Evolutionary conservation across 2,797 vertebrate species (phyloP), one percentile per base, ranked within the genome.

Genomic region (Luscinia luscinia): DNA sequence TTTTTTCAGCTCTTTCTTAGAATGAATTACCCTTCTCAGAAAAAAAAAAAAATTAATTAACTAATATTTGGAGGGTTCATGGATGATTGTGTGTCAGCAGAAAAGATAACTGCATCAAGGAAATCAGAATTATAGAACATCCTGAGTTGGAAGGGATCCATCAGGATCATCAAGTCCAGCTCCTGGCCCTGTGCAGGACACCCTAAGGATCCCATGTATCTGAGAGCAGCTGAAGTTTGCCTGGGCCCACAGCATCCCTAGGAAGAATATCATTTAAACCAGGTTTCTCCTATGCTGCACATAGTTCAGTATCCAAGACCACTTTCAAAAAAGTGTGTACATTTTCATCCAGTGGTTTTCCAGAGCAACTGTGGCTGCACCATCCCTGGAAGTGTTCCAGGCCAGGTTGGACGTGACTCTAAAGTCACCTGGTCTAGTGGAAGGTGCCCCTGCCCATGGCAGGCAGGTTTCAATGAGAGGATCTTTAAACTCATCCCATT

Each of bases 1-100:
- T 32, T 34, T 40, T 8, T 76, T 45, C 49, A 83, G 2, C 11
- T 87, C 26, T 62, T 62, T 88, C 75, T 72, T 79, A 90, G 80
- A 92, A 64, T 34, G 27, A 87, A 34, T 74, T 94, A 69, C 82
- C 67, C 70, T 80, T 93, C 63, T 75, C 41, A 88, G 83, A 55
- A 64, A 41, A 51, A 51, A 26, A 48, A 46, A 76, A 81, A 51
- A 38, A 34, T 34, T 34, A 34, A 34, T 34, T 48, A 78, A 34
- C 22, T 40, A 41, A 67, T 15, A 9, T 17, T 13, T 43, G 48
- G 28, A 91, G 32, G 3, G 13, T 63, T 94, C 9, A 5, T 18
- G 19, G 14, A 30, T 49, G 23, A 62, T 38, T 79, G 9, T 67
- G 9, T 55, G 43, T 78, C 55, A 62, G 76, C 69, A 78, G n/a